Evolutionary conservation across 2,888 invertebrate genomes (phyloP).

Genomic region (Calameuta filiformis): DNA sequence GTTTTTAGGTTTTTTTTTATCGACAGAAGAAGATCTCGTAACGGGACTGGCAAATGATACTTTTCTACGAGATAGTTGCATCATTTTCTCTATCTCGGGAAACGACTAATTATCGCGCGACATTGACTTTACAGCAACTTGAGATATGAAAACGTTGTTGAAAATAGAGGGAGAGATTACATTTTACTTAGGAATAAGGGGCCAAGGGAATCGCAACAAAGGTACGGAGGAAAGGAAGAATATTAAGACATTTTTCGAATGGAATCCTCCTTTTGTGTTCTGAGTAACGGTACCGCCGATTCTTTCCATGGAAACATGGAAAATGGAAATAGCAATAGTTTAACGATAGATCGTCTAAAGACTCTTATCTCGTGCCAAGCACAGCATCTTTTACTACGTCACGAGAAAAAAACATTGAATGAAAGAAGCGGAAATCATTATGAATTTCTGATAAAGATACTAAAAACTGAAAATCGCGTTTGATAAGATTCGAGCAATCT

Average conservation of each 20-base stretch:
- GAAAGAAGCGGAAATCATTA: not conserved
- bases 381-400: not conserved
- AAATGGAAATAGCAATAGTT: not conserved
- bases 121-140: conserved; percentile 14
- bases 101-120: conserved; percentile 16
- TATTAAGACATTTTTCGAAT: not conserved
- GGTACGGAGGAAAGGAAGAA: not conserved
- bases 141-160: not conserved
- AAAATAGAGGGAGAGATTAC: not conserved
- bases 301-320: not conserved
- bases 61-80: conserved; percentile 9
- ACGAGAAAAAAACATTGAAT: conserved; percentile 3
- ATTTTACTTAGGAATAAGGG: not conserved
- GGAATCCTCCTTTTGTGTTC: not conserved
- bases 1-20: not conserved
- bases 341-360: not conserved
- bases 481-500: not conserved
- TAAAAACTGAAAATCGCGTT: not conserved
- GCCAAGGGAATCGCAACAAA: not conserved
- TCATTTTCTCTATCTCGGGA: conserved; percentile 3
- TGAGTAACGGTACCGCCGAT: not conserved
- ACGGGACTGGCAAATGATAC: not conserved
- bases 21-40: not conserved
- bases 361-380: not conserved
- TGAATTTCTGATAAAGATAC: conserved; percentile 16